Evolutionary conservation across 1,140 invertebrate species (phyloP), one percentile per base, ranked within the genome.

Genomic region (Brachionus angularis): DNA sequence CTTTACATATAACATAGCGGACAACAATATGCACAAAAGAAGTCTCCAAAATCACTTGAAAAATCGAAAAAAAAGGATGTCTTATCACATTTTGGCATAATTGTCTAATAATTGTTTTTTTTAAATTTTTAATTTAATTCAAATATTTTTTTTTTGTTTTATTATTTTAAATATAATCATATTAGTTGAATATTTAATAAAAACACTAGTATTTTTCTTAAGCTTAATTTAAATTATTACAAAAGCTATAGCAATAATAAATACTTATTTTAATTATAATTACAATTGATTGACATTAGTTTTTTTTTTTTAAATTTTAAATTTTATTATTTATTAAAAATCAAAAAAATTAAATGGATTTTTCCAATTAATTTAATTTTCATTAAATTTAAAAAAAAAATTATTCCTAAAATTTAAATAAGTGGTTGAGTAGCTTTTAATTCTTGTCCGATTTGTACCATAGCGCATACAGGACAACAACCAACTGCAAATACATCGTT

Each of bases 1-100:
- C 10, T 12, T 8, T 18, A 31, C n/a, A 18, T 8, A 47, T 14
- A 67, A n/a, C 62, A 67, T 47, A 42, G 62, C 0, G 16, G 4
- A 14, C 62, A 67, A 47, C 21, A 67, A 50, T 27, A 67, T 14
- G 62, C 62, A 67, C 42, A 67, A 10, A 67, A 7, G 23, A 50
- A 33, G 3, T 8, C 62, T 12, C n/a, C 62, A 14, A 46, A 47
- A 36, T 67, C 62, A 18, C 47, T 25, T 25, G 27, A 67, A n/a
- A 39, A 67, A 18, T 34, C 42, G 5, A 67, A 50, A 8, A 67
- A n/a, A 36, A 39, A 10, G 47, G 33, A 50, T n/a, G 27, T 18
- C 62, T 42, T 47, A 50, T 49, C 39, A 18, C 55, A n/a, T 61
- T 49, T 49, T 7, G 21, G 46, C 27, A 14, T 52, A 16, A 27